Base-by-base conservation (phyloP, 2,888 invertebrate genomes). In the Agrochola lota region DNA sequence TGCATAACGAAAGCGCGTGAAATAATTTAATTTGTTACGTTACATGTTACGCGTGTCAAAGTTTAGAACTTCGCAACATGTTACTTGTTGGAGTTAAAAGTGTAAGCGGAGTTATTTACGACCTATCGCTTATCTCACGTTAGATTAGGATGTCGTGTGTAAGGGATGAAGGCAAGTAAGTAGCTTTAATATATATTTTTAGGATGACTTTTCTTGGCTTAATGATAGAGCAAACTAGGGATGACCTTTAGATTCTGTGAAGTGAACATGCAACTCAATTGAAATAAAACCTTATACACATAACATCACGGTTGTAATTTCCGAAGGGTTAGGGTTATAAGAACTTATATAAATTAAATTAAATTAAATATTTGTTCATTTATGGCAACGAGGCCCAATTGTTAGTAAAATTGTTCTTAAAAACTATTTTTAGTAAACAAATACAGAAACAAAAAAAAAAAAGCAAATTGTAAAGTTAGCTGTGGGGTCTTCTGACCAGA, bases 21-120 rank as follows among this genome's bases (percentile, higher is more conserved):
- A 83, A 71, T 87, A 81, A 87, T 88, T 83, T 75, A 87, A 87
- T 87, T 88, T 83, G 85, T 83, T 81, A 70, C 78, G 81, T 88
- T 70, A 78, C 85, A 81, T 83, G 81, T 77, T 80, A 79, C 52
- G 73, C 35, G 68, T 74, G 82, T 77, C 79, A 71, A 74, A 87
- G 87, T 87, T 82, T 46, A 35, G 52, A 87, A 88, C 85, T 85
- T 79, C 72, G 62, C 66, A 75, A 80, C 80, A 78, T 73, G 73
- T 71, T 66, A 80, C 80, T 76, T 73, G 73, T 71, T 66, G 40
- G 64, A 85, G 77, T 88, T 75, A 76, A 88, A 81, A 84, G 87
- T 82, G 77, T 74, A 71, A 78, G 77, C 77, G 68, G 30, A 70
- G 77, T 84, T 80, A 80, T 80, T 80, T 80, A 80, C 52, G 84